Percentiles rank a stretch among this genome's conserved stretches.
Conservation (phyloP, 2,888 invertebrate genomes). For the Uropetala carovei region DNA sequence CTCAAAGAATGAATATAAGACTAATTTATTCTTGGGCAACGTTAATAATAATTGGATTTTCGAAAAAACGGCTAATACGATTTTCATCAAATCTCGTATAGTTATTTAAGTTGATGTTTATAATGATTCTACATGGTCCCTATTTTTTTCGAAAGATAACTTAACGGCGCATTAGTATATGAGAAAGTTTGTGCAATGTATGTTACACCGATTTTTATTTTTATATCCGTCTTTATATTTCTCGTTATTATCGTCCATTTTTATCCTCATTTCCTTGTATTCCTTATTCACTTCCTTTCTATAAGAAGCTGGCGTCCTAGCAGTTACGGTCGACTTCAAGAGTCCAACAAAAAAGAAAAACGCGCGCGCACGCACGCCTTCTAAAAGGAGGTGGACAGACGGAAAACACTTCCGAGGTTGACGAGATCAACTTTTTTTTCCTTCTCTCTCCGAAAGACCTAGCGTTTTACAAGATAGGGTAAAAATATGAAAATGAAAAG, state of each 20-base stretch:
- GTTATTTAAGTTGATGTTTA: too few species aligned
- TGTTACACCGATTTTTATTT: too few species aligned
- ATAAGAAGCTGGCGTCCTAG: background rate
- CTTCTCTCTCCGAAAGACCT: background rate
- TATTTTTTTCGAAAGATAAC: too few species aligned
- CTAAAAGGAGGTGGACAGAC: background rate
- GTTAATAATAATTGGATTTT: too few species aligned
- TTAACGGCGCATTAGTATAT: too few species aligned
- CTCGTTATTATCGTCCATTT: background rate
- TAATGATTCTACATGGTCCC: too few species aligned
- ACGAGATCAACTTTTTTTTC: constrained; percentile 22
- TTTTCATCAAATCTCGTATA: too few species aligned
- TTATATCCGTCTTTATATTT: background rate
- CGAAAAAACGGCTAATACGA: too few species aligned
- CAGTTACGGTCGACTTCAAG: constrained; percentile 9
- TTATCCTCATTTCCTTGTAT: background rate
- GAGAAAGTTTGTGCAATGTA: too few species aligned
- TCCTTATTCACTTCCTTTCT: background rate
- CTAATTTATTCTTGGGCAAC: too few species aligned
- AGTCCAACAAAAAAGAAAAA: background rate
- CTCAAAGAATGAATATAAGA: too few species aligned
- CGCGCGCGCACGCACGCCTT: background rate
- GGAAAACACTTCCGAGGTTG: constrained; percentile 48
- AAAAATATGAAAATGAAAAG: background rate
- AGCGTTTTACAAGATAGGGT: background rate